Evolutionary conservation across 2,797 vertebrate genomes (phyloP).

Genomic region (Chanos chanos): DNA sequence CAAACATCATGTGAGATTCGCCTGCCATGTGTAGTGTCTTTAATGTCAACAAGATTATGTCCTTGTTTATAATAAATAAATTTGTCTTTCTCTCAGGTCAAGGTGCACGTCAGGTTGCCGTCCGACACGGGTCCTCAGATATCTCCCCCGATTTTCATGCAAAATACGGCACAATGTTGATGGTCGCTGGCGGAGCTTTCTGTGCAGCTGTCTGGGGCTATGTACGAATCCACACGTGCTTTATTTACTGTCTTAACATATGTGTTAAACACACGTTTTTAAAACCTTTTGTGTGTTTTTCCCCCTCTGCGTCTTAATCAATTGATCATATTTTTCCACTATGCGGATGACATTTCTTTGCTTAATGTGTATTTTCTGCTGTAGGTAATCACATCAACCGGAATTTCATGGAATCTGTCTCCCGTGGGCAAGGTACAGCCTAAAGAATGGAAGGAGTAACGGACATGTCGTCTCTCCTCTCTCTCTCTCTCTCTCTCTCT

Average conservation of each 20-base stretch:
- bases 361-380: neutral
- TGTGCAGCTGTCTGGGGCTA: slow-evolving; percentile 64
- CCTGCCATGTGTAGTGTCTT: no score
- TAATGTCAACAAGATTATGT: no score
- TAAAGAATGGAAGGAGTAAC: slow-evolving; percentile 66
- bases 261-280: neutral
- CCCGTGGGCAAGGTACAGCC: slow-evolving; percentile 69
- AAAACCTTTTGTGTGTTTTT: neutral
- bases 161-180: slow-evolving; percentile 61
- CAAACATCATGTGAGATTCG: no score
- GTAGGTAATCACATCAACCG: slow-evolving; percentile 71
- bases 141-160: slow-evolving; percentile 53
- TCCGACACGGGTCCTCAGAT: slow-evolving; percentile 57
- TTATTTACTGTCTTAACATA: neutral
- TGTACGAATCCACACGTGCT: slow-evolving; percentile 53
- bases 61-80: no score
- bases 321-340: neutral
- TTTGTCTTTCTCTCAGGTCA: slow-evolving; percentile 52
- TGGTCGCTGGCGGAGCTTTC: slow-evolving; percentile 58
- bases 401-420: slow-evolving; percentile 71
- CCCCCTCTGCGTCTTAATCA: neutral
- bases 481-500: slow-evolving; percentile 1
- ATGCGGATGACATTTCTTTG: neutral
- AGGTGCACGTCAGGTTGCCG: slow-evolving; percentile 55
- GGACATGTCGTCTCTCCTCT: neutral